Base-by-base conservation (phyloP, 92 coral and sea anemone species). In the Phenganax subtilis region DNA sequence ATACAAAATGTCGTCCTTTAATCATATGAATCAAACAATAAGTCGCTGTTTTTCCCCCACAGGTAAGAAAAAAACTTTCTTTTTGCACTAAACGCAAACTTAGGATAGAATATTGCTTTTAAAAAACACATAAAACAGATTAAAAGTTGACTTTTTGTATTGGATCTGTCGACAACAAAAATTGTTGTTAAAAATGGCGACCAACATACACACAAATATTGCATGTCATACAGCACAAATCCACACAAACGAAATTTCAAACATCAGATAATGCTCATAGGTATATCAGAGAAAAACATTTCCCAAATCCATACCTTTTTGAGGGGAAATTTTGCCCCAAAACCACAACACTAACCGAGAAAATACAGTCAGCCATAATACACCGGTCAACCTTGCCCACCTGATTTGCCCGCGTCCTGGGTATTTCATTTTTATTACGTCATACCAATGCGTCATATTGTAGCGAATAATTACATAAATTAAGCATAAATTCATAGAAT, bases 291-390 rank as follows among this genome's bases (percentile, higher is more conserved):
- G 3, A 51, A 8, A 17, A 5, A 51, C 2, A 75, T 17, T 56
- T n/a, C 0, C 17, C 10, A 75, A 25, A 55, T 55, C 52, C 47
- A 55, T 54, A 75, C 80, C 80, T 75, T 75, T 75, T 51, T 16
- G 57, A 75, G 64, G 31, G 80, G 47, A 56, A 58, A 30, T 75
- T 75, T 75, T 25, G 80, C 64, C 80, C 80, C 64, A n/a, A 56
- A 73, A 73, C 58, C 58, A 55, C 62, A 73, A 73, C 77, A 73
- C 77, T 8, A 68, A 30, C 3, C 31, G 7, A 68, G 73, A 68
- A 54, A 11, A 30, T 11, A 54, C 73, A 54, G 47, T 68, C 73
- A 51, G 73, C 73, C 73, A 68, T 68, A 68, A 6, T 68, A 68
- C 73, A 68, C 73, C 73, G 73, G 73, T 68, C 12, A 27, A 27